phyloP scores from a whole-genome alignment of 2,888 invertebrate genomes.

The Andrena marginata region DNA sequence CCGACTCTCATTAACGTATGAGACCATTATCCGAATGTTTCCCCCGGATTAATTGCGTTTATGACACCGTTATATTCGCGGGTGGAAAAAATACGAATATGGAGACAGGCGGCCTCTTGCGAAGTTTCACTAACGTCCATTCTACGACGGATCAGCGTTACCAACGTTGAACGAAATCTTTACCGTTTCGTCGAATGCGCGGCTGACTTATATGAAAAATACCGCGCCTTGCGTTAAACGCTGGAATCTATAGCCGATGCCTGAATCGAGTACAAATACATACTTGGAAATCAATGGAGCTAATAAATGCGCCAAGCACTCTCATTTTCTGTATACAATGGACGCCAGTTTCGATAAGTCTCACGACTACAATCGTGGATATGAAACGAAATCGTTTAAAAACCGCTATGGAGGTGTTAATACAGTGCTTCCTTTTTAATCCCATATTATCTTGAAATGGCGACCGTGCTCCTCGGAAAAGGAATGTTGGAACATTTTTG shows the following conservation, averaged over 20 bases:
- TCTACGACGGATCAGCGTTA: slow-evolving; percentile 16
- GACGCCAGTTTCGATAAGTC: neutral
- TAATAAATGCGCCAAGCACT: slow-evolving; percentile 34
- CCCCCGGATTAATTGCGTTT: neutral
- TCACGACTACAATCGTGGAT: neutral
- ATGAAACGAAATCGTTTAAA: neutral
- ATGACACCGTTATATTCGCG: neutral
- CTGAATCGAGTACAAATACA: slow-evolving; percentile 14
- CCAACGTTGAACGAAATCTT: slow-evolving; percentile 21
- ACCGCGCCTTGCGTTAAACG: slow-evolving; percentile 2
- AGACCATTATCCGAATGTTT: neutral
- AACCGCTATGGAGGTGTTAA: too few relatives aligned
- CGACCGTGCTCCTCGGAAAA: too few relatives aligned
- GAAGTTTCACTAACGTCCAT: slow-evolving; percentile 22
- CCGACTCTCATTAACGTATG: neutral
- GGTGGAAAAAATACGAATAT: neutral
- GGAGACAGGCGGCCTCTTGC: neutral
- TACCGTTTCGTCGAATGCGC: slow-evolving; percentile 23
- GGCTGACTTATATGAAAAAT: slow-evolving; percentile 24
- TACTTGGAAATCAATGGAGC: slow-evolving; percentile 27
- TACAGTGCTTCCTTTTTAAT: too few relatives aligned
- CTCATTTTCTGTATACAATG: slow-evolving; percentile 16
- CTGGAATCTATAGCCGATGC: slow-evolving; percentile 25
- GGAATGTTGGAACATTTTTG: too few relatives aligned
- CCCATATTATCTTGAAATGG: too few relatives aligned